Conservation (phyloP, 2,797 vertebrate genomes). For the Hyperoplus immaculatus region DNA sequence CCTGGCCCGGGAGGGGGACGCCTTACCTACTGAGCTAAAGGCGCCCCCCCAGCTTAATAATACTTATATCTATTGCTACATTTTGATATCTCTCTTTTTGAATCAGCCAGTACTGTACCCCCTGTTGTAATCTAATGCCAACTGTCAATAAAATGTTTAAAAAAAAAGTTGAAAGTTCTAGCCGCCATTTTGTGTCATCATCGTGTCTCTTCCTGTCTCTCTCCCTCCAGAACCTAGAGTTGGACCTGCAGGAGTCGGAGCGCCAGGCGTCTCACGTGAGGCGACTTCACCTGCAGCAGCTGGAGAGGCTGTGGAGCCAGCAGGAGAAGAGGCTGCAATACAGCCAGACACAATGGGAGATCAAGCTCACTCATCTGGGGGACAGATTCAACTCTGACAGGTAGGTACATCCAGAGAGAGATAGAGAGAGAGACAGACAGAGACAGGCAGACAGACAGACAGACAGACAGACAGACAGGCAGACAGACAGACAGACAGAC, state of each 20-base stretch:
- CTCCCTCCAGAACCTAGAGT: slow-evolving; percentile 42
- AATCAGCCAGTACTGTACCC: too few species aligned
- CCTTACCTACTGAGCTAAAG: too few species aligned
- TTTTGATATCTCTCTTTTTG: too few species aligned
- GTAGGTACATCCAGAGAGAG: slow-evolving; percentile 30
- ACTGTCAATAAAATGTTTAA: too few species aligned
- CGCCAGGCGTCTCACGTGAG: slow-evolving; percentile 39
- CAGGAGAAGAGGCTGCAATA: slow-evolving; percentile 1
- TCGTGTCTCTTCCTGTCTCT: not conserved
- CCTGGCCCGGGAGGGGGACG: too few species aligned
- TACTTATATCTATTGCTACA: too few species aligned
- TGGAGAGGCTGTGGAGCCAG: slow-evolving; percentile 38
- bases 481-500: too few species aligned
- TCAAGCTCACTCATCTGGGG: slow-evolving; percentile 30
- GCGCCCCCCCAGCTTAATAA: too few species aligned
- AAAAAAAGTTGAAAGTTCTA: too few species aligned
- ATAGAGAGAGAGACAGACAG: fast-evolving
- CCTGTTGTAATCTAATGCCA: too few species aligned
- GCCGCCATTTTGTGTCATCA: fast-evolving
- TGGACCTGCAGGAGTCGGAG: slow-evolving; percentile 52
- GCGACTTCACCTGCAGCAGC: slow-evolving; percentile 49
- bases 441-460: too few species aligned
- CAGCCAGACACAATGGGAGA: slow-evolving; percentile 53
- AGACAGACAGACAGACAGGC: too few species aligned
- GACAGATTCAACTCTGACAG: slow-evolving; percentile 7